A percentile compares a stretch with the other conserved stretches of the same genome.
Conservation (phyloP, 1,140 invertebrate genomes). For the Drosophila guanche region DNA sequence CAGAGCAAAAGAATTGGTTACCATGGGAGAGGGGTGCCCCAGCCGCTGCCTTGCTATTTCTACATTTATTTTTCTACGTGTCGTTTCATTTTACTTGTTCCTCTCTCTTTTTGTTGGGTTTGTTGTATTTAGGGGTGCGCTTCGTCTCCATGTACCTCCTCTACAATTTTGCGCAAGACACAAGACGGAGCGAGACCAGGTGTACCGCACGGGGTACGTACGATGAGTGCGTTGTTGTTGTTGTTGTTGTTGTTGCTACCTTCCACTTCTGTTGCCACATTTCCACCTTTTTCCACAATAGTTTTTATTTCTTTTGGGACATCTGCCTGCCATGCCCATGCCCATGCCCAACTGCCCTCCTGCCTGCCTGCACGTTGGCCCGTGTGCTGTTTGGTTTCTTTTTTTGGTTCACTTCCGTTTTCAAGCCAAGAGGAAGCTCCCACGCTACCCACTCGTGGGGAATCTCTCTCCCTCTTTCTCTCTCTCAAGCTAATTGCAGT, state of each 20-base stretch:
- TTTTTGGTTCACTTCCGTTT: slow-evolving; percentile 33
- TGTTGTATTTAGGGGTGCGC: slow-evolving; percentile 63
- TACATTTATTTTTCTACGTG: background rate
- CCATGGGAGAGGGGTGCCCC: slow-evolving; percentile 41
- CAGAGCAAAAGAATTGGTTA: slow-evolving; percentile 11
- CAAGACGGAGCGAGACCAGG: slow-evolving; percentile 52
- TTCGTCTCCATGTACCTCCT: slow-evolving; percentile 40
- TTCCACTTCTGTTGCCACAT: slow-evolving; percentile 26
- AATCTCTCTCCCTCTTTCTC: background rate
- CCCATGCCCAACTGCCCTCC: too few species aligned
- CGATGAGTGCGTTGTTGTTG: slow-evolving; percentile 19
- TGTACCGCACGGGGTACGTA: slow-evolving; percentile 38
- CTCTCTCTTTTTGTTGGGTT: slow-evolving; percentile 19
- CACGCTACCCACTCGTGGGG: slow-evolving; percentile 52
- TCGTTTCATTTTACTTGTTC: slow-evolving; percentile 3
- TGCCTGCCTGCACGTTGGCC: too few species aligned
- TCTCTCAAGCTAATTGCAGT: slow-evolving; percentile 60
- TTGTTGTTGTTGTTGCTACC: slow-evolving; percentile 4
- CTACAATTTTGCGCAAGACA: slow-evolving; percentile 54
- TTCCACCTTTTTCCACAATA: slow-evolving; percentile 26
- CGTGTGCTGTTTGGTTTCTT: slow-evolving; percentile 31
- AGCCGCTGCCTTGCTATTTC: slow-evolving; percentile 22
- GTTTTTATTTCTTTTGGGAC: slow-evolving; percentile 50
- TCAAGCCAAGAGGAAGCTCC: slow-evolving; percentile 60
- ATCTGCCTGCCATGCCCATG: slow-evolving; percentile 44